These are phyloP conservation scores for Chionoecetes opilio DNA, from an alignment of 1,140 invertebrate species.

Conservation along the genomic window DNA sequence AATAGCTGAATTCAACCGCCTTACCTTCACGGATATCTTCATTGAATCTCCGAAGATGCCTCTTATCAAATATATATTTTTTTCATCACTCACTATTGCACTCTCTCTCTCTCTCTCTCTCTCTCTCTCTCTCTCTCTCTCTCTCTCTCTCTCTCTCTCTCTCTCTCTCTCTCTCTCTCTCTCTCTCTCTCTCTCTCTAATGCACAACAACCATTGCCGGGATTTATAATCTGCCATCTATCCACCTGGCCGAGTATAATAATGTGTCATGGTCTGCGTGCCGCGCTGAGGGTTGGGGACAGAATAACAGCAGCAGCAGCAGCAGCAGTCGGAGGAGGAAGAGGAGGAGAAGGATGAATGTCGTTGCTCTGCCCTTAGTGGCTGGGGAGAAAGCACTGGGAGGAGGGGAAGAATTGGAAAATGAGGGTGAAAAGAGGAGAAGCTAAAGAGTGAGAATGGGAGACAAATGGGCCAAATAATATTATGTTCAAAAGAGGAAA, in stretches of 20 bases:
- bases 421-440: not conserved
- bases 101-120: constrained; percentile 51
- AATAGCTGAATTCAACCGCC: too few relatives aligned
- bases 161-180: too few relatives aligned
- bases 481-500: not conserved
- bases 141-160: too few relatives aligned
- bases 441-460: not conserved
- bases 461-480: not conserved
- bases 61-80: not conserved
- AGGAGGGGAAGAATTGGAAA: not conserved
- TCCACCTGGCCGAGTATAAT: constrained; percentile 38
- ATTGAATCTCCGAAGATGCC: too few relatives aligned
- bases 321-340: too few relatives aligned
- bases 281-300: constrained; percentile 10
- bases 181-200: too few relatives aligned
- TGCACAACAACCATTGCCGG: constrained; percentile 34
- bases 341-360: too few relatives aligned
- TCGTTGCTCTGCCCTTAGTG: too few relatives aligned
- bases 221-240: constrained; percentile 43
- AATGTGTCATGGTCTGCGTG: constrained; percentile 36
- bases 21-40: too few relatives aligned
- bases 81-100: not conserved
- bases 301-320: not conserved
- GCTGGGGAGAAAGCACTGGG: not conserved
- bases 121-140: too few relatives aligned